Evolutionary conservation across 2,888 invertebrate species (phyloP).

Genomic region (Tetropium fuscum): DNA sequence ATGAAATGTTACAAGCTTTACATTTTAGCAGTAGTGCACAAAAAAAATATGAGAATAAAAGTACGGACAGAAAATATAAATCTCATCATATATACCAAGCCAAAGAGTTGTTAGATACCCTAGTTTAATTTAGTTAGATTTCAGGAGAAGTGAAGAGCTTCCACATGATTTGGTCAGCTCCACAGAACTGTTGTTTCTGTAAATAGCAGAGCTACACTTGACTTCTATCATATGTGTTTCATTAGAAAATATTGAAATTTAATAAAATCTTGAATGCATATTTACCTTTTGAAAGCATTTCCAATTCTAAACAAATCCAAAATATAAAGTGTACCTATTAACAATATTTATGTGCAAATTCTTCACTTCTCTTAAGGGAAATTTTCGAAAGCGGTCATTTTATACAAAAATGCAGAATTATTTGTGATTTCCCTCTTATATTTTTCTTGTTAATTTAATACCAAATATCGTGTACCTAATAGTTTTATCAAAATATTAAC

Average conservation of each 20-base stretch:
- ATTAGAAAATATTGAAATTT: too few relatives aligned
- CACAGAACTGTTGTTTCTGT: too few relatives aligned
- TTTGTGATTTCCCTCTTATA: slow-evolving; percentile 30
- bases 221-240: too few relatives aligned
- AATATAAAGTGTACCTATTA: too few relatives aligned
- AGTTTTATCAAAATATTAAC: slow-evolving; percentile 43
- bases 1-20: slow-evolving; percentile 64
- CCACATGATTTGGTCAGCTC: too few relatives aligned
- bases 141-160: slow-evolving; percentile 5
- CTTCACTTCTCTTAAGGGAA: slow-evolving; percentile 3
- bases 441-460: slow-evolving; percentile 56
- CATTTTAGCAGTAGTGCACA: slow-evolving; percentile 57
- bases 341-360: neutral
- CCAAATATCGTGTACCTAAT: slow-evolving; percentile 66
- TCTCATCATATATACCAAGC: slow-evolving; percentile 59
- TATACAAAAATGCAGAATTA: slow-evolving; percentile 10
- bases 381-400: slow-evolving; percentile 15
- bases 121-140: slow-evolving; percentile 59
- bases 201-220: too few relatives aligned
- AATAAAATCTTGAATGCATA: too few relatives aligned
- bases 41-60: slow-evolving; percentile 32
- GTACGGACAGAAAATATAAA: slow-evolving; percentile 41
- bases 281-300: too few relatives aligned
- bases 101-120: slow-evolving; percentile 67
- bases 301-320: too few relatives aligned